Conservation (phyloP, 2,113 vertebrate species). For the Elaphurus davidianus region DNA sequence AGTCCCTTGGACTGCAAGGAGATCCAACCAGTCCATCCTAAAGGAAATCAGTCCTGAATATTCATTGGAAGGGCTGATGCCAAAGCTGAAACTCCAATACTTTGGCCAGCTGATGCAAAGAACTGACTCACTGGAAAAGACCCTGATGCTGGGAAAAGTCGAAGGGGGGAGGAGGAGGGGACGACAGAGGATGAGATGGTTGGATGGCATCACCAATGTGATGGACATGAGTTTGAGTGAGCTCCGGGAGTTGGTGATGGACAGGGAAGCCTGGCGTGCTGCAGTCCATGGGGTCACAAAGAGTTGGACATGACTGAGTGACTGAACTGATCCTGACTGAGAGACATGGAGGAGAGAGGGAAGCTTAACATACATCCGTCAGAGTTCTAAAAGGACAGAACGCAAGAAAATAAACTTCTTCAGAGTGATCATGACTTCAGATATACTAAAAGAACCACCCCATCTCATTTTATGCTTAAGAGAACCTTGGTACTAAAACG, state of each 20-base stretch:
- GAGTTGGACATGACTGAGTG: not conserved
- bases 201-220: not conserved
- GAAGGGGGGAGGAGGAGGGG: not conserved
- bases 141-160: not conserved
- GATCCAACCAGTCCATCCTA: not conserved
- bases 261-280: not conserved
- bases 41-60: not conserved
- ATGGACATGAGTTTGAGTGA: not conserved
- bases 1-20: not conserved
- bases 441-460: not conserved
- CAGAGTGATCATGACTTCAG: not conserved
- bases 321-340: not conserved
- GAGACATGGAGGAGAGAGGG: not conserved
- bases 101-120: not conserved
- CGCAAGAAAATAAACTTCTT: not conserved
- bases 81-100: not conserved
- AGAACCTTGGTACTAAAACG: not conserved
- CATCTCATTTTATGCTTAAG: not conserved
- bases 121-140: not conserved
- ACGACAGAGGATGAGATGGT: not conserved
- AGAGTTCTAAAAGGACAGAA: not conserved
- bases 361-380: not conserved
- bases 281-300: not conserved
- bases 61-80: not conserved
- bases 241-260: not conserved